Evolutionary conservation across 2,113 vertebrate genomes (phyloP).

Genomic region (Plectropomus leopardus): DNA sequence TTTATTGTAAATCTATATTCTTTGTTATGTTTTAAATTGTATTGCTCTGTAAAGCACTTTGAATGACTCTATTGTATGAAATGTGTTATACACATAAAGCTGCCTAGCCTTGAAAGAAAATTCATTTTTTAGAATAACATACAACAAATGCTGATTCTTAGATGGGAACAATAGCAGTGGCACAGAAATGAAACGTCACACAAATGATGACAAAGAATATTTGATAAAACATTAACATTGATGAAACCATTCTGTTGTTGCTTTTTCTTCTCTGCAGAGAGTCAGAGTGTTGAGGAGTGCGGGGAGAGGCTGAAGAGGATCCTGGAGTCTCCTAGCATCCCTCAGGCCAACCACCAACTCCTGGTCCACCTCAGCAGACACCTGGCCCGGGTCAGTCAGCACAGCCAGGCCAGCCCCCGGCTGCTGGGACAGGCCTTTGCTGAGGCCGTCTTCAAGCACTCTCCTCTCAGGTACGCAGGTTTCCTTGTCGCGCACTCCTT

Average conservation of each 20-base stretch:
- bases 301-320: slow-evolving; percentile 85
- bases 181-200: background rate
- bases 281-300: slow-evolving; percentile 83
- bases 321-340: slow-evolving; percentile 85
- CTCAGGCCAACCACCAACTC: slow-evolving; percentile 84
- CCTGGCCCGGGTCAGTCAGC: slow-evolving; percentile 77
- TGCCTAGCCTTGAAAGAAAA: too few relatives aligned
- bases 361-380: slow-evolving; percentile 83
- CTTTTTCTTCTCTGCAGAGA: slow-evolving; percentile 70
- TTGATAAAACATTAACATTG: background rate
- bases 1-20: too few relatives aligned
- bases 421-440: slow-evolving; percentile 83
- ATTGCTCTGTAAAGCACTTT: too few relatives aligned
- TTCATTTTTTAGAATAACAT: too few relatives aligned
- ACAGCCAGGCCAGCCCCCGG: slow-evolving; percentile 65
- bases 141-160: too few relatives aligned
- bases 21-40: too few relatives aligned
- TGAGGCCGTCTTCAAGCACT: slow-evolving; percentile 80
- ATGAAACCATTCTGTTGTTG: background rate
- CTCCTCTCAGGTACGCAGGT: slow-evolving; percentile 76
- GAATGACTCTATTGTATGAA: too few relatives aligned
- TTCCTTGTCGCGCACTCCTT: too few relatives aligned
- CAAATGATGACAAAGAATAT: background rate
- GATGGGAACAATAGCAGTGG: too few relatives aligned
- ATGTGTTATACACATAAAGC: too few relatives aligned